These are phyloP conservation scores for Brachionus paranguensis DNA, from an alignment of 1,140 invertebrate species.

Conservation along the genomic window DNA sequence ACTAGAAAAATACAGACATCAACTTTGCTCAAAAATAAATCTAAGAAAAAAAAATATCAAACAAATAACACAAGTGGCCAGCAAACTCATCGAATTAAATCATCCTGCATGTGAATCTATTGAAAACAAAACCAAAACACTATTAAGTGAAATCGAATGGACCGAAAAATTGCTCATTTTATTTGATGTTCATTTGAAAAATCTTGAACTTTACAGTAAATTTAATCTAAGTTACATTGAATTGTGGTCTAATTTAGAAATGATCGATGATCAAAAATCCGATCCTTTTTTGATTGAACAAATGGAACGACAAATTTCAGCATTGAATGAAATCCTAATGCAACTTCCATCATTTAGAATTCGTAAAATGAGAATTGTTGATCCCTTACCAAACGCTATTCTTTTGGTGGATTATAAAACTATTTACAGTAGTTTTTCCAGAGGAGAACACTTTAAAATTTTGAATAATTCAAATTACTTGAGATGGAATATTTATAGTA, in stretches of 20 bases:
- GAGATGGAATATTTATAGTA: neutral
- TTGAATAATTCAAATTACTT: slow-evolving; percentile 10
- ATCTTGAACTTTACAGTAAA: neutral
- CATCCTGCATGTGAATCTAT: neutral
- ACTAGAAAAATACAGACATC: neutral
- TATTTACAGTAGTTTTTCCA: neutral
- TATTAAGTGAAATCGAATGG: neutral
- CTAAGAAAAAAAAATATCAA: neutral
- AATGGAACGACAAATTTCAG: neutral
- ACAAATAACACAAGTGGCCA: neutral
- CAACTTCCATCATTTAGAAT: neutral
- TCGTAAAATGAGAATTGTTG: neutral
- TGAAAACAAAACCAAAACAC: neutral
- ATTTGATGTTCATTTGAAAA: neutral
- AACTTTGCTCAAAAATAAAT: neutral
- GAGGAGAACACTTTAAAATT: neutral
- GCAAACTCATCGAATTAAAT: neutral
- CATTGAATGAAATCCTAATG: neutral
- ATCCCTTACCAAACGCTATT: neutral
- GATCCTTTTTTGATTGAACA: neutral
- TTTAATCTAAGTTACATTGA: neutral
- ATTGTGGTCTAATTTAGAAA: neutral
- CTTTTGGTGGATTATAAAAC: neutral
- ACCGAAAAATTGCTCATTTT: neutral
- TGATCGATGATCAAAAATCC: neutral